A percentile compares a stretch with the other conserved stretches of the same genome.
Conservation (phyloP, 2,113 vertebrate species). For the Pontoporia blainvillei region DNA sequence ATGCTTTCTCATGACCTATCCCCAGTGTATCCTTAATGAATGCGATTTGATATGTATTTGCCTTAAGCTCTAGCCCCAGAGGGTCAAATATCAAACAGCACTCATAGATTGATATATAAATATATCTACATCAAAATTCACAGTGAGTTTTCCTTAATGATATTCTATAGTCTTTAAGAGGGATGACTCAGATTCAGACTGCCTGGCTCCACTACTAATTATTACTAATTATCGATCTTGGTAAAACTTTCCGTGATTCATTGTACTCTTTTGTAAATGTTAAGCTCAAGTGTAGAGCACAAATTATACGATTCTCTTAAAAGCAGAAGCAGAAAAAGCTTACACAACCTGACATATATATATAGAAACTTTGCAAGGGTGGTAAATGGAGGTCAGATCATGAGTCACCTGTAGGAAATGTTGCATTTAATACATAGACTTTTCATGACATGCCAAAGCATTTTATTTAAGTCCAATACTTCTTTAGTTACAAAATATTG, state of each 20-base stretch:
- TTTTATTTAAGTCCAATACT: neutral
- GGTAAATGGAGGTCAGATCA: neutral
- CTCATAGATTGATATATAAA: neutral
- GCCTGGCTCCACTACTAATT: neutral
- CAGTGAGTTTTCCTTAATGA: neutral
- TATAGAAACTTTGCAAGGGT: neutral
- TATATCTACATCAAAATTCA: neutral
- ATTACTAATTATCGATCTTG: neutral
- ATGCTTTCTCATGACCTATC: neutral
- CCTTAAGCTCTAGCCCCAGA: neutral
- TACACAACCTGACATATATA: neutral
- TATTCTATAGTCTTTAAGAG: neutral
- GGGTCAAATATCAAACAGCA: neutral
- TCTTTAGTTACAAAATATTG: slow-evolving; percentile 33
- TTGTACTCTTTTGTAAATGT: neutral
- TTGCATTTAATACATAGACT: neutral
- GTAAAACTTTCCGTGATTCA: neutral
- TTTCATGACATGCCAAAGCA: neutral
- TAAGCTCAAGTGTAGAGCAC: neutral
- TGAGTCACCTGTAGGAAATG: neutral
- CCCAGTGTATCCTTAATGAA: neutral
- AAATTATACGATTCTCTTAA: neutral
- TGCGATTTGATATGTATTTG: neutral
- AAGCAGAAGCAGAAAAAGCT: neutral
- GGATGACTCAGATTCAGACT: neutral